These are phyloP conservation scores for Limanda limanda DNA, from an alignment of 2,113 vertebrate genomes.

Conservation along the genomic window DNA sequence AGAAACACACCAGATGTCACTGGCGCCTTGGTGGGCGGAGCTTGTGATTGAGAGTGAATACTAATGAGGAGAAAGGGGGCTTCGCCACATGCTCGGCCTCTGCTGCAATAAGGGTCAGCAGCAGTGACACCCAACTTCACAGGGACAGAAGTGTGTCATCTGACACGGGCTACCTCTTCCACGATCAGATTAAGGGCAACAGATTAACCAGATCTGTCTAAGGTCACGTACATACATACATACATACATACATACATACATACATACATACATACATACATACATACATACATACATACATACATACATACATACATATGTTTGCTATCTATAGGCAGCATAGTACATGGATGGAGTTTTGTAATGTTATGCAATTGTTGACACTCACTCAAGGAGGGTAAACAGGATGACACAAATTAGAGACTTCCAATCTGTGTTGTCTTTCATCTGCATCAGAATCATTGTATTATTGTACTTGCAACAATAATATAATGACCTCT, in stretches of 20 bases:
- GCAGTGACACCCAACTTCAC: conserved; percentile 58
- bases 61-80: conserved; percentile 61
- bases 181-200: conserved; percentile 68
- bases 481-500: too few relatives aligned
- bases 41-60: conserved; percentile 46
- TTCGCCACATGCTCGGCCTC: conserved; percentile 56
- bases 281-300: conserved; percentile 1
- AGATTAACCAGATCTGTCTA: conserved; percentile 62
- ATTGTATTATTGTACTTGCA: not conserved
- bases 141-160: conserved; percentile 65
- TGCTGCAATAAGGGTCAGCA: conserved; percentile 35
- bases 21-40: conserved; percentile 43
- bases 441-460: not conserved
- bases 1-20: conserved; percentile 69
- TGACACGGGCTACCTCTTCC: conserved; percentile 20
- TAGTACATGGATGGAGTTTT: not conserved
- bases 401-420: not conserved
- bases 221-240: conserved; percentile 49
- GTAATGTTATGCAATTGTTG: not conserved
- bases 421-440: not conserved
- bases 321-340: not conserved
- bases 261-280: too few relatives aligned
- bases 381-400: not conserved
- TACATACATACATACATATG: not conserved
- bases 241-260: not conserved